Evolutionary conservation across 2,888 invertebrate genomes (phyloP).

Genomic region (Athalia rosae): DNA sequence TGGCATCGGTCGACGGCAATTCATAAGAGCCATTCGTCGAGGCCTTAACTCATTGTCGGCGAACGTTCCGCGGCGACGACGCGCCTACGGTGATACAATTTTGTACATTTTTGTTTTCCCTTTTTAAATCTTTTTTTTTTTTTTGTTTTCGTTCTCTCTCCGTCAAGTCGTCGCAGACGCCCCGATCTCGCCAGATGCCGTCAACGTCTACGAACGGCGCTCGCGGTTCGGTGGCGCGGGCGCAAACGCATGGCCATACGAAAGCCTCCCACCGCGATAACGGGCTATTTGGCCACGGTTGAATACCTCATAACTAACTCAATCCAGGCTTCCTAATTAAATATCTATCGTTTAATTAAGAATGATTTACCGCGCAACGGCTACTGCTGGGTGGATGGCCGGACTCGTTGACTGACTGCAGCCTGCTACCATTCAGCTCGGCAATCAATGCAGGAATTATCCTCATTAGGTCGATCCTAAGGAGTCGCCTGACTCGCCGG

Average conservation of each 20-base stretch:
- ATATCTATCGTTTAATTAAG: slow-evolving; percentile 73
- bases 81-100: neutral
- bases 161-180: slow-evolving; percentile 30
- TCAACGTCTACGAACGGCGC: slow-evolving; percentile 3
- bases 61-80: slow-evolving; percentile 32
- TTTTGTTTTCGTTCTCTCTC: neutral
- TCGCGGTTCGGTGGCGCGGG: slow-evolving; percentile 48
- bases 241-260: slow-evolving; percentile 63
- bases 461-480: slow-evolving; percentile 70
- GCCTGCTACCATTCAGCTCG: slow-evolving; percentile 61
- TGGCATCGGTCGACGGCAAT: too few species aligned
- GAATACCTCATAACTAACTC: slow-evolving; percentile 67
- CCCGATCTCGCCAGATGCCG: slow-evolving; percentile 43
- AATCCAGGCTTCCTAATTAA: slow-evolving; percentile 68
- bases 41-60: slow-evolving; percentile 12
- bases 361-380: slow-evolving; percentile 67
- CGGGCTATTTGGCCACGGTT: slow-evolving; percentile 54
- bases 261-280: slow-evolving; percentile 68
- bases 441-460: slow-evolving; percentile 73
- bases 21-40: neutral
- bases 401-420: slow-evolving; percentile 27
- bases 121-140: neutral
- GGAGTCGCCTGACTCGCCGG: slow-evolving; percentile 49
- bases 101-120: neutral
- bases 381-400: slow-evolving; percentile 5